Evolutionary conservation across 1,140 invertebrate genomes (phyloP).

Genomic region (Sogatella furcifera): DNA sequence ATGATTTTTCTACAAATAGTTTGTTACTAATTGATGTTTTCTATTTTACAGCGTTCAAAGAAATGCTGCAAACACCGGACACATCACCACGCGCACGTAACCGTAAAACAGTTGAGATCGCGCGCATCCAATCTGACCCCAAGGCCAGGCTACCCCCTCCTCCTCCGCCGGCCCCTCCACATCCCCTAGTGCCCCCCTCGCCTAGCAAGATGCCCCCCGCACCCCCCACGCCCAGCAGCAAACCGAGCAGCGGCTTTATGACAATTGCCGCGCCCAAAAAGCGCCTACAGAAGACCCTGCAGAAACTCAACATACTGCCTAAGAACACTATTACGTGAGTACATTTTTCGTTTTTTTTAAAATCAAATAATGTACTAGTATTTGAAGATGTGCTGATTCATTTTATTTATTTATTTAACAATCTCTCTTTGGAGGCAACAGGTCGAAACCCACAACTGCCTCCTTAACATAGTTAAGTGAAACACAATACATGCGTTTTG

Average conservation of each 20-base stretch:
- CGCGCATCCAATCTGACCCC: slow-evolving; percentile 50
- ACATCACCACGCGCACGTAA: slow-evolving; percentile 62
- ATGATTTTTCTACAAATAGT: too few species aligned
- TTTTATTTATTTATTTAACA: too few species aligned
- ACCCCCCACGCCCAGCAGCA: slow-evolving; percentile 31
- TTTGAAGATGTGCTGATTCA: too few species aligned
- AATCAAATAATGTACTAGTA: too few species aligned
- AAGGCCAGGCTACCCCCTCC: slow-evolving; percentile 42
- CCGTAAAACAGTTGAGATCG: slow-evolving; percentile 41
- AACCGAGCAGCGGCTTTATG: slow-evolving; percentile 59
- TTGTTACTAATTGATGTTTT: background rate
- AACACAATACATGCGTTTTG: too few species aligned
- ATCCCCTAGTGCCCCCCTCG: slow-evolving; percentile 16
- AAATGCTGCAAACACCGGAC: slow-evolving; percentile 78
- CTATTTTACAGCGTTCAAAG: slow-evolving; percentile 49
- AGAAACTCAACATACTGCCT: slow-evolving; percentile 84
- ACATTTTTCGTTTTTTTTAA: too few species aligned
- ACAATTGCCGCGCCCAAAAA: slow-evolving; percentile 67
- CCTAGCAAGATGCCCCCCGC: slow-evolving; percentile 23
- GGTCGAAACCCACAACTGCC: too few species aligned
- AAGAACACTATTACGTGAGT: slow-evolving; percentile 67
- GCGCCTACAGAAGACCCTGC: slow-evolving; percentile 74
- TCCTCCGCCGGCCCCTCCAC: slow-evolving; percentile 8
- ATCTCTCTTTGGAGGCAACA: too few species aligned
- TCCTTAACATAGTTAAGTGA: too few species aligned